These are phyloP conservation scores for Drosophila ezoana DNA, from an alignment of 2,888 invertebrate species.

Conservation along the genomic window DNA sequence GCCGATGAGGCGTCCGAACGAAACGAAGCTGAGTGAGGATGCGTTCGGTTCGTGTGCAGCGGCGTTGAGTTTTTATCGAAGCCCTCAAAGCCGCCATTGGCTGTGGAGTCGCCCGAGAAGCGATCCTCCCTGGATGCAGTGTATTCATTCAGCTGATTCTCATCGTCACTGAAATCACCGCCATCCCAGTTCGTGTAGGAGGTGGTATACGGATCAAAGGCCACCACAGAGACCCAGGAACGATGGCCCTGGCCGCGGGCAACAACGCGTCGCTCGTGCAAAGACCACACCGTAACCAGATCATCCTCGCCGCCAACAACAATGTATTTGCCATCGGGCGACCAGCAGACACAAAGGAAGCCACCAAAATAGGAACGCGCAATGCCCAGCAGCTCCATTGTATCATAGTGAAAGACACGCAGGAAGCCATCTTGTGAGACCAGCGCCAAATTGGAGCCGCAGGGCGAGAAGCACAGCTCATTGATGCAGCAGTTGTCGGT, in stretches of 20 bases:
- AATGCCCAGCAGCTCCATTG: constrained; percentile 97
- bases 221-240: constrained; percentile 99
- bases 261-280: constrained; percentile 95
- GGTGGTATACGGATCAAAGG: constrained; percentile 95
- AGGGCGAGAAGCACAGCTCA: constrained; percentile 98
- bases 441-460: constrained; percentile 95
- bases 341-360: constrained; percentile 98
- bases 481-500: constrained; percentile 94
- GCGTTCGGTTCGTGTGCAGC: constrained; percentile 74
- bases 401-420: constrained; percentile 98
- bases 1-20: constrained; percentile 83
- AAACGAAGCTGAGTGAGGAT: constrained; percentile 83
- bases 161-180: constrained; percentile 87
- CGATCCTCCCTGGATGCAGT: constrained; percentile 68
- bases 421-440: constrained; percentile 98
- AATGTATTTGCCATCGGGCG: constrained; percentile 97
- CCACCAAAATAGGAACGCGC: constrained; percentile 99
- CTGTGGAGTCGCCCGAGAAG: constrained; percentile 77
- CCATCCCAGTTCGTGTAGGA: constrained; percentile 88
- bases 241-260: constrained; percentile 99
- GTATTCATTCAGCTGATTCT: constrained; percentile 85
- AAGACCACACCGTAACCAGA: constrained; percentile 98
- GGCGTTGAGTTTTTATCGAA: constrained; percentile 82
- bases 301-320: constrained; percentile 99
- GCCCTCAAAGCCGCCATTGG: constrained; percentile 81